phyloP scores from a whole-genome alignment of 2,113 vertebrate genomes.

The Genyomyrus donnyi region DNA sequence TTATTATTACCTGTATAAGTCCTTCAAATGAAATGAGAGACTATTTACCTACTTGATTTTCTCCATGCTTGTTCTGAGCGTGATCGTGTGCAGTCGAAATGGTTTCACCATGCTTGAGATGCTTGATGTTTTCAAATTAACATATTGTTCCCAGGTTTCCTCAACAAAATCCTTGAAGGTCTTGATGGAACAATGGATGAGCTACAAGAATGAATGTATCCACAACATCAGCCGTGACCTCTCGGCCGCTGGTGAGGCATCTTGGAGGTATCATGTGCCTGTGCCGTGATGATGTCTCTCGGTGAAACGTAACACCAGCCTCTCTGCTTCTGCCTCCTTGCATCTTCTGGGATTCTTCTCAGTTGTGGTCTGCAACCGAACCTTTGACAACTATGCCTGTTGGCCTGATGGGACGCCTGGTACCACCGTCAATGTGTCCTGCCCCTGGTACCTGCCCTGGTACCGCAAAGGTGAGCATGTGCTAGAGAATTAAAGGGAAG shows the following conservation, averaged over 20 bases:
- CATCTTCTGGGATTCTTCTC: conserved; percentile 22
- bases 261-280: too few relatives aligned
- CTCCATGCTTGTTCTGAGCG: background rate
- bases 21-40: background rate
- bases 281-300: background rate
- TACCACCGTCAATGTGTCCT: conserved; percentile 77
- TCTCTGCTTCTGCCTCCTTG: background rate
- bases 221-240: conserved; percentile 40
- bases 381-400: conserved; percentile 82
- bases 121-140: background rate
- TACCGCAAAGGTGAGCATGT: conserved; percentile 61
- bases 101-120: background rate
- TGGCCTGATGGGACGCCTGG: conserved; percentile 82
- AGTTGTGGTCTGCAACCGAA: conserved; percentile 87
- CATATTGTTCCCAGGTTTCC: conserved; percentile 45
- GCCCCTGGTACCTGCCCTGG: conserved; percentile 91
- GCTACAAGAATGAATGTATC: conserved; percentile 58
- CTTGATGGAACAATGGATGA: conserved; percentile 59
- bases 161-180: conserved; percentile 51
- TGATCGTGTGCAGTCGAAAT: too few relatives aligned
- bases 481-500: background rate
- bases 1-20: background rate
- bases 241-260: conserved; percentile 44
- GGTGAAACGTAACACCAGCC: background rate
- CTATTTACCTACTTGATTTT: background rate